A percentile compares a stretch with the other conserved stretches of the same genome.
These are phyloP conservation scores for Coecobrya sp. DNA, from an alignment of 2,888 invertebrate genomes.

Conservation along the genomic window DNA sequence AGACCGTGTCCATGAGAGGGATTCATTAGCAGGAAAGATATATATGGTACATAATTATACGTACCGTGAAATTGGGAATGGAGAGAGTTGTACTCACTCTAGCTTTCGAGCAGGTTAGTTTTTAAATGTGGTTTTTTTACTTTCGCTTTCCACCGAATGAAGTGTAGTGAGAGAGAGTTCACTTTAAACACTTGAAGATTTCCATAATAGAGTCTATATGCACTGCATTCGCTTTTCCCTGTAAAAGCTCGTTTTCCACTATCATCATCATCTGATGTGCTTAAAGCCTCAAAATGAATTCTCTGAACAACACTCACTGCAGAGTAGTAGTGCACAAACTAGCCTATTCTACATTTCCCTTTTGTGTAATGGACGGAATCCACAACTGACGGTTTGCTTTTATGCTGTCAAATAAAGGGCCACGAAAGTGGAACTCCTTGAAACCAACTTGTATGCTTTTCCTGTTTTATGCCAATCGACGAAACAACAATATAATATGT, in stretches of 20 bases:
- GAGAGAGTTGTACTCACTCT: neutral
- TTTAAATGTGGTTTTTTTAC: neutral
- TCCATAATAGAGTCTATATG: neutral
- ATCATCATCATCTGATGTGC: slow-evolving; percentile 35
- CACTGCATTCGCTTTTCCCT: neutral
- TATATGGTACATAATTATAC: neutral
- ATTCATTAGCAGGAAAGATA: neutral
- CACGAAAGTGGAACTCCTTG: slow-evolving; percentile 21
- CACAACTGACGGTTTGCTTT: slow-evolving; percentile 51
- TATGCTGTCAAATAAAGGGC: slow-evolving; percentile 54
- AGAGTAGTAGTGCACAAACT: slow-evolving; percentile 4
- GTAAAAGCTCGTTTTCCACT: neutral
- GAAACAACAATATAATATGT: slow-evolving; percentile 16
- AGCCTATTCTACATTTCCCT: slow-evolving; percentile 43
- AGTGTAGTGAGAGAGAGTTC: neutral
- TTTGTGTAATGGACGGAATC: slow-evolving; percentile 44
- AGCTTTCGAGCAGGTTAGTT: neutral
- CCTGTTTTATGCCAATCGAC: slow-evolving; percentile 42
- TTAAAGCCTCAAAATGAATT: slow-evolving; percentile 46
- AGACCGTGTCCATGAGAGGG: neutral
- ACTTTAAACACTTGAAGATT: neutral
- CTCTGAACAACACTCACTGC: slow-evolving; percentile 41
- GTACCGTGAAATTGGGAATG: slow-evolving; percentile 26
- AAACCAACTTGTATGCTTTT: neutral
- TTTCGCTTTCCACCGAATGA: neutral